Conservation (phyloP, 2,113 vertebrate genomes). For the Chaetodon trifascialis region DNA sequence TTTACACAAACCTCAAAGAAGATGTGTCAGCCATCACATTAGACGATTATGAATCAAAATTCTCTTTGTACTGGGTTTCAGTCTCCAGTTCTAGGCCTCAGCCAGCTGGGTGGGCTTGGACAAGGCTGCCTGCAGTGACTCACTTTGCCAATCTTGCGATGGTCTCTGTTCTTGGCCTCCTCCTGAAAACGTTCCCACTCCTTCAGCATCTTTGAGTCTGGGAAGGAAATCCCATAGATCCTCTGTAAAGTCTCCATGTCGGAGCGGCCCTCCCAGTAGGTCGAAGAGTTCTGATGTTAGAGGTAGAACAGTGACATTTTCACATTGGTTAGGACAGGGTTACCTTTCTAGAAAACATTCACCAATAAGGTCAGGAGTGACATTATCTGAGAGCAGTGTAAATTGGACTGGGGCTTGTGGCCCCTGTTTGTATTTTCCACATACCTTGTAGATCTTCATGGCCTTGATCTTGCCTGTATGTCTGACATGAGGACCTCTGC, state of each 20-base stretch:
- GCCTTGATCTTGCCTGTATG: constrained; percentile 98
- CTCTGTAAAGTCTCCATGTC: constrained; percentile 98
- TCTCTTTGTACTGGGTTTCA: constrained; percentile 21
- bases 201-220: constrained; percentile 96
- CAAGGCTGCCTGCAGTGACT: constrained; percentile 26
- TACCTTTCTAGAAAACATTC: neutral
- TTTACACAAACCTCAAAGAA: neutral
- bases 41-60: constrained; percentile 18
- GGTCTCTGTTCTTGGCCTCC: constrained; percentile 96
- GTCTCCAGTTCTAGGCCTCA: neutral
- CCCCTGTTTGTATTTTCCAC: constrained; percentile 1
- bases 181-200: constrained; percentile 99
- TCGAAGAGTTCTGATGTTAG: constrained; percentile 92
- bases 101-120: constrained; percentile 20
- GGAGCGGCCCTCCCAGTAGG: constrained; percentile 97
- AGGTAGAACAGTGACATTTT: neutral
- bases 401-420: neutral
- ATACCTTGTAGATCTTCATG: constrained; percentile 97
- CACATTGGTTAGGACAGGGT: too few relatives aligned
- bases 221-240: constrained; percentile 98
- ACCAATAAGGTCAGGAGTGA: neutral
- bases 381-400: neutral
- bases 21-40: neutral
- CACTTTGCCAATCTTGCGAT: constrained; percentile 97
- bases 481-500: constrained; percentile 95